Conservation (phyloP, 2,888 invertebrate genomes). For the Mythimna lalbum region DNA sequence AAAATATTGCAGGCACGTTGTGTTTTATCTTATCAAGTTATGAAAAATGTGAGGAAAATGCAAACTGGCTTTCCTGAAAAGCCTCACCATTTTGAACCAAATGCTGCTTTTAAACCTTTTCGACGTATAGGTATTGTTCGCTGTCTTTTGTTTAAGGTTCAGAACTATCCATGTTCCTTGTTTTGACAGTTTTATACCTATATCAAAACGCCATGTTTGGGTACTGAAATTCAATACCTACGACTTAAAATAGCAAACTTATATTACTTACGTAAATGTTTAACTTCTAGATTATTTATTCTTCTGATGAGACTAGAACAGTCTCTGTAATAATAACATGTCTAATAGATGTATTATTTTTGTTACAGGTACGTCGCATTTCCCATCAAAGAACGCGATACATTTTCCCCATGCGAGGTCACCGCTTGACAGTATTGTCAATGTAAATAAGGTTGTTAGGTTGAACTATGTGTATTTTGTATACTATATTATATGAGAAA, state of each 20-base stretch:
- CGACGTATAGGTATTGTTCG: background rate
- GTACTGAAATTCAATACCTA: background rate
- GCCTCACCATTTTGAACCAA: background rate
- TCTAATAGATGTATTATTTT: constrained; percentile 61
- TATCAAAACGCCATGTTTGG: background rate
- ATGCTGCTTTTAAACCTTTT: constrained; percentile 6
- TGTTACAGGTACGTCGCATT: constrained; percentile 77
- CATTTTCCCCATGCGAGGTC: constrained; percentile 53
- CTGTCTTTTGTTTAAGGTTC: background rate
- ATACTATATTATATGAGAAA: constrained; percentile 76
- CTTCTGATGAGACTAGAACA: background rate
- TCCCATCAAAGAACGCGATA: constrained; percentile 40
- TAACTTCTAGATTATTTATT: background rate
- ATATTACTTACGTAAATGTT: constrained; percentile 2
- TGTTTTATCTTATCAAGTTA: constrained; percentile 13
- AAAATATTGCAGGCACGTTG: background rate
- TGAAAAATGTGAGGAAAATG: constrained; percentile 15
- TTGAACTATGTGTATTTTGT: constrained; percentile 60
- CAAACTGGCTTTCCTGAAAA: background rate
- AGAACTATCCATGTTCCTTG: constrained; percentile 3
- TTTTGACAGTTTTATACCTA: too few species aligned
- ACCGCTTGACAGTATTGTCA: constrained; percentile 62
- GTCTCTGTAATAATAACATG: constrained; percentile 24
- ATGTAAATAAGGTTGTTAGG: constrained; percentile 70
- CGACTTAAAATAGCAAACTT: background rate